Conservation (phyloP, 2,113 vertebrate species). For the Notechis scutatus region DNA sequence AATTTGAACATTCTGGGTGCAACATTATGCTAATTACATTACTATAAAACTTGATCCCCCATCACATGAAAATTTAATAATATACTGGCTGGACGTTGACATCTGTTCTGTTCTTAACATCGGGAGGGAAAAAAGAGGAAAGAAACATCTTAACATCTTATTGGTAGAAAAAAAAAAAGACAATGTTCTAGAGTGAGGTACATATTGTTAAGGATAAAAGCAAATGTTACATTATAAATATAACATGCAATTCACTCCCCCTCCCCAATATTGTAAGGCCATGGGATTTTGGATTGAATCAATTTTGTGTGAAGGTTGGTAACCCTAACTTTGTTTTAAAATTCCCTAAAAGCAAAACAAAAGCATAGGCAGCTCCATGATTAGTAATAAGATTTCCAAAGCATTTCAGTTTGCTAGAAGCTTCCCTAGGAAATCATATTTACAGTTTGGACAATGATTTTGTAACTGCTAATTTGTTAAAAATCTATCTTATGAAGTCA, state of each 20-base stretch:
- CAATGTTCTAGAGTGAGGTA: background rate
- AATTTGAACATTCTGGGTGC: background rate
- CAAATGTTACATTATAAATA: background rate
- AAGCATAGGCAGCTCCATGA: background rate
- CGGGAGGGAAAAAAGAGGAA: too few species aligned
- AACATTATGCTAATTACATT: background rate
- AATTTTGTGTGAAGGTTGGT: background rate
- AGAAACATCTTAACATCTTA: too few species aligned
- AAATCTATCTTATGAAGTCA: background rate
- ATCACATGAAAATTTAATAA: background rate
- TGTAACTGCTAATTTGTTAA: background rate
- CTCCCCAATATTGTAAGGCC: background rate
- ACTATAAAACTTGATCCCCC: background rate
- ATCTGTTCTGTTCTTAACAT: background rate
- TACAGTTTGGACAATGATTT: background rate
- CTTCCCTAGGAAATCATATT: background rate
- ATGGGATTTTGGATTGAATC: background rate
- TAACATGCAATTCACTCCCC: background rate
- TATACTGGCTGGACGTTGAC: background rate
- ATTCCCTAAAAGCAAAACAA: constrained; percentile 44
- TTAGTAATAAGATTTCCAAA: background rate
- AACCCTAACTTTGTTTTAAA: constrained; percentile 21
- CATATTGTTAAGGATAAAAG: background rate
- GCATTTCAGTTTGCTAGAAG: background rate
- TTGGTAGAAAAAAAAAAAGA: background rate